Evolutionary conservation across 2,888 invertebrate genomes (phyloP).

Genomic region (Megamerina dolium): DNA sequence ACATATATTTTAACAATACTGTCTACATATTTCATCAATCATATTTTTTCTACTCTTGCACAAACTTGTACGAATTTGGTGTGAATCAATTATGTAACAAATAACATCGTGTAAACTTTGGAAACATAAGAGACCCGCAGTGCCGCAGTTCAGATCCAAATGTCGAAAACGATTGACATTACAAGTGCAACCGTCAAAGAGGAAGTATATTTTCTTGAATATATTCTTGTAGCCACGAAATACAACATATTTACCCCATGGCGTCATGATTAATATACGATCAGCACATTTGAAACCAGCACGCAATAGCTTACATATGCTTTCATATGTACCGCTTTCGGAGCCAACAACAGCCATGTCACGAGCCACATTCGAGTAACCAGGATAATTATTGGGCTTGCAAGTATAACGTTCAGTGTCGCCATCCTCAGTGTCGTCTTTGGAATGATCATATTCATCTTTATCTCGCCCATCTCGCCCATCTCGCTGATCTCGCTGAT

Average conservation of each 20-base stretch:
- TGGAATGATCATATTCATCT: constrained; percentile 6
- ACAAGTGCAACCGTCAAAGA: constrained; percentile 46
- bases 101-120: constrained; percentile 29
- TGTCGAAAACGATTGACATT: constrained; percentile 42
- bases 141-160: constrained; percentile 41
- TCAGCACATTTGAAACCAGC: constrained; percentile 39
- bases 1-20: constrained; percentile 32
- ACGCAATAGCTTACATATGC: constrained; percentile 33
- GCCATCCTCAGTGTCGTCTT: background rate
- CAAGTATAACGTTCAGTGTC: constrained; percentile 13
- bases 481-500: background rate
- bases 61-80: constrained; percentile 22
- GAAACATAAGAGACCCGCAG: constrained; percentile 40
- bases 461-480: constrained; percentile 17
- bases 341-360: constrained; percentile 44
- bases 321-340: constrained; percentile 41
- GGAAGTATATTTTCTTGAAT: constrained; percentile 23
- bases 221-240: constrained; percentile 25
- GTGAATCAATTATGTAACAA: constrained; percentile 34
- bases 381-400: constrained; percentile 36
- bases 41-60: constrained; percentile 17
- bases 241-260: constrained; percentile 45
- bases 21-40: constrained; percentile 30
- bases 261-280: constrained; percentile 42
- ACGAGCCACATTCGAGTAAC: constrained; percentile 28